A percentile compares a stretch with the other conserved stretches of the same genome.
phyloP scores from a whole-genome alignment of 2,797 vertebrate species.

The Channa striata region DNA sequence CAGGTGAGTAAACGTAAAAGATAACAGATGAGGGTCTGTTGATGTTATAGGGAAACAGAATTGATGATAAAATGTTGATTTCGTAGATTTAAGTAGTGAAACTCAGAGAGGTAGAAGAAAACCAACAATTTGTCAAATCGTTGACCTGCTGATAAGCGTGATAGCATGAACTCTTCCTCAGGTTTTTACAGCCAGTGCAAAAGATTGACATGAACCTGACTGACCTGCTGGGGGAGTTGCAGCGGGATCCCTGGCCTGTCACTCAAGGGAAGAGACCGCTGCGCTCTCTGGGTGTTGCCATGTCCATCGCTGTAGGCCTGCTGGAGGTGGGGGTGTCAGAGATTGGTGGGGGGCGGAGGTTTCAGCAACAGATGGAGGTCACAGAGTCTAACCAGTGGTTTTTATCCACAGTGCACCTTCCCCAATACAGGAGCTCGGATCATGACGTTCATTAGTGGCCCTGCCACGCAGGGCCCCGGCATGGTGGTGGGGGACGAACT shows the following conservation, averaged over 20 bases:
- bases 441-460: constrained; percentile 96
- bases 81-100: too few relatives aligned
- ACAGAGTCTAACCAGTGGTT: not conserved
- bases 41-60: not conserved
- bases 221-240: constrained; percentile 95
- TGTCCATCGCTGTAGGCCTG: constrained; percentile 96
- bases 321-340: constrained; percentile 86
- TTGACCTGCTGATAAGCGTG: too few relatives aligned
- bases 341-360: not conserved
- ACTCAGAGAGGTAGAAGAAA: too few relatives aligned
- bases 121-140: too few relatives aligned
- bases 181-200: constrained; percentile 95
- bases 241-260: constrained; percentile 97
- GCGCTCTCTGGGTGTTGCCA: constrained; percentile 93
- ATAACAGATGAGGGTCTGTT: not conserved
- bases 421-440: constrained; percentile 95
- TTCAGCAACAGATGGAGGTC: not conserved
- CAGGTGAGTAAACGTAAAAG: too few relatives aligned
- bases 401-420: constrained; percentile 89
- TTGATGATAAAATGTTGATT: too few relatives aligned
- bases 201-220: constrained; percentile 99
- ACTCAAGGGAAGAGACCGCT: constrained; percentile 94
- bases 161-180: not conserved
- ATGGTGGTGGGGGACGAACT: constrained; percentile 98
- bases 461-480: constrained; percentile 94